A percentile compares a stretch with the other conserved stretches of the same genome.
These are phyloP conservation scores for Melieria picta DNA, from an alignment of 2,888 invertebrate species.

Conservation along the genomic window DNA sequence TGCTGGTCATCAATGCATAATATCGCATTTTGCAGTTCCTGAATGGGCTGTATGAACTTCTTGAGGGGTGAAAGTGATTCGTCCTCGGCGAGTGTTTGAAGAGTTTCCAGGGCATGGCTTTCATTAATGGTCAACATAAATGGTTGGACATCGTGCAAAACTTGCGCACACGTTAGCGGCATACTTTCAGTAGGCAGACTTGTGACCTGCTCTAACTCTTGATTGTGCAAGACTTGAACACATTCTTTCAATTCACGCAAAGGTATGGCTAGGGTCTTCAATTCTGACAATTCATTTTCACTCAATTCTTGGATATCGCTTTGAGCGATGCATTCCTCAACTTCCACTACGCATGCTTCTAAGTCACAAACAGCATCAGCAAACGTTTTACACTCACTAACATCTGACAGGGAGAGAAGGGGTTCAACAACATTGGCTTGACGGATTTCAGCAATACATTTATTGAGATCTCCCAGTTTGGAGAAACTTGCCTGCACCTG, in stretches of 20 bases:
- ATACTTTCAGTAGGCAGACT: constrained; percentile 41
- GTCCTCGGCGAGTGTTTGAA: constrained; percentile 47
- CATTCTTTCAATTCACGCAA: constrained; percentile 56
- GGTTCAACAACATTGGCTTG: constrained; percentile 58
- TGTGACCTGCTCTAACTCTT: constrained; percentile 49
- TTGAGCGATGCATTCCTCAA: constrained; percentile 54
- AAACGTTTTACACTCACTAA: constrained; percentile 55
- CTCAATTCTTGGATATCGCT: constrained; percentile 48
- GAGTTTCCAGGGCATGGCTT: constrained; percentile 50
- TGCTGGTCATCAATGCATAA: constrained; percentile 60
- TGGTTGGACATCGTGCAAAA: constrained; percentile 49
- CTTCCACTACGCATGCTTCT: constrained; percentile 57
- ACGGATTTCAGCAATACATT: constrained; percentile 63
- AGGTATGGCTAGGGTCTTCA: constrained; percentile 53
- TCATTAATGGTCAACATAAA: constrained; percentile 51
- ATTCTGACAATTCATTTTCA: constrained; percentile 47
- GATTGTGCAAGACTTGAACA: constrained; percentile 49
- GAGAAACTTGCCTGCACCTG: constrained; percentile 56
- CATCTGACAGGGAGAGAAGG: constrained; percentile 56
- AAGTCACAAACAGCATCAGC: constrained; percentile 59
- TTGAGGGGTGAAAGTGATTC: constrained; percentile 54
- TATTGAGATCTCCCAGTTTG: constrained; percentile 64
- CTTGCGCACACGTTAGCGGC: constrained; percentile 36
- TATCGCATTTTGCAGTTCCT: constrained; percentile 60
- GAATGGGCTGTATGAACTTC: constrained; percentile 61